Base-by-base conservation (phyloP, 1,140 invertebrate genomes). In the Hormaphis cornu region DNA sequence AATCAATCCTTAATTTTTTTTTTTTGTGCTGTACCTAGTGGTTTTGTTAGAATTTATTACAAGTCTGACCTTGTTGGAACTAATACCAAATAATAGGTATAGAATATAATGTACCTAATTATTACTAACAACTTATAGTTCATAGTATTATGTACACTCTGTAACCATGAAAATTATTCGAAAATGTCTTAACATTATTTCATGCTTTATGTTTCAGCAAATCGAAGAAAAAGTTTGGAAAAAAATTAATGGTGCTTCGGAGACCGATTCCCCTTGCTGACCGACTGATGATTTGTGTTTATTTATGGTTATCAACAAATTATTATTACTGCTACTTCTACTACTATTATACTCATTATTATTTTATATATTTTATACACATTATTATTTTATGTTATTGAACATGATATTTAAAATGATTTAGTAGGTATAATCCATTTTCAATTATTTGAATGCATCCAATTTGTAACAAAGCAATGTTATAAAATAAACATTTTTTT, bases 211-310 rank as follows among this genome's bases (percentile, higher is more conserved):
- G 59, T 56, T 72, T 30, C 28, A 72, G 71, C 69, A 72, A 72
- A 72, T 72, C 61, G 71, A 72, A 70, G 71, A 72, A 69, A 72
- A 63, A 72, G 71, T 70, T 18, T 72, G 71, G 71, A 70, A 72
- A 58, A 35, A 72, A 70, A 72, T 72, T 69, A 72, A 61, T 28
- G 71, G 71, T 40, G 69, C 58, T 66, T 72, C 71, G 14, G 56
- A 44, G 28, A 72, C 71, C 10, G 71, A 72, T 53, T 72, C 71
- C n/a, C 52, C 71, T 16, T 72, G 71, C 37, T 72, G 50, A 70
- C 20, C 40, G 54, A 56, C 54, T 56, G 54, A 56, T 56, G 14
- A 37, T 22, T 56, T 54, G 16, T 20, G 28, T 56, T 37, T 56
- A 56, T 22, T 56, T 56, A 20, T n/a, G n/a, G n/a, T n/a, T n/a